Percentiles rank a stretch among this genome's conserved stretches.
phyloP scores from a whole-genome alignment of 2,888 invertebrate genomes.

The Stenoptilia bipunctidactyla region DNA sequence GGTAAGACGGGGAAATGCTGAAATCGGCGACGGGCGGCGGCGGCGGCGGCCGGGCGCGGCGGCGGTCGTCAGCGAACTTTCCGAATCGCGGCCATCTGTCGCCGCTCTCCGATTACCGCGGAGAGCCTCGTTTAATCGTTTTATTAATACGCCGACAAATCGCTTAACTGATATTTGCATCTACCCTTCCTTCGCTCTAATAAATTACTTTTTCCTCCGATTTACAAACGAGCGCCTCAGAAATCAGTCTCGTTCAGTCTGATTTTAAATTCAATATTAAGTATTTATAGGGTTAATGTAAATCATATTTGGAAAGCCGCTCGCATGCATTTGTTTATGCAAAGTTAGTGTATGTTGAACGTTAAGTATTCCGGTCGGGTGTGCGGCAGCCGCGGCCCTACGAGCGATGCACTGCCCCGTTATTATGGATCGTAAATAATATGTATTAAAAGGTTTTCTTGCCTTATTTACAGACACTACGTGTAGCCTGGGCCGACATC shows the following conservation, averaged over 20 bases:
- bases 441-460: constrained; percentile 49
- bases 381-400: constrained; percentile 15
- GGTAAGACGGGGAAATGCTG: not conserved
- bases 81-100: constrained; percentile 61
- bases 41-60: constrained; percentile 27
- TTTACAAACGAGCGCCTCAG: not conserved
- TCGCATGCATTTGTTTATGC: constrained; percentile 20
- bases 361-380: constrained; percentile 52
- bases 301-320: too few relatives aligned
- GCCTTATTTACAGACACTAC: constrained; percentile 54
- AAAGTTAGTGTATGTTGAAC: constrained; percentile 31
- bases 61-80: constrained; percentile 63
- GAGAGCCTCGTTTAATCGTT: constrained; percentile 69
- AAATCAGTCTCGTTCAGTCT: not conserved
- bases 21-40: constrained; percentile 20
- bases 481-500: constrained; percentile 28
- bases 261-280: not conserved
- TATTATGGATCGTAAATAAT: constrained; percentile 64
- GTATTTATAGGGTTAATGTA: too few relatives aligned
- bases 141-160: constrained; percentile 70
- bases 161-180: constrained; percentile 44
- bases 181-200: too few relatives aligned
- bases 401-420: constrained; percentile 20
- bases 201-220: not conserved
- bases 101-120: constrained; percentile 39